phyloP scores from a whole-genome alignment of 2,888 invertebrate genomes.

The Caradrina kadenii region DNA sequence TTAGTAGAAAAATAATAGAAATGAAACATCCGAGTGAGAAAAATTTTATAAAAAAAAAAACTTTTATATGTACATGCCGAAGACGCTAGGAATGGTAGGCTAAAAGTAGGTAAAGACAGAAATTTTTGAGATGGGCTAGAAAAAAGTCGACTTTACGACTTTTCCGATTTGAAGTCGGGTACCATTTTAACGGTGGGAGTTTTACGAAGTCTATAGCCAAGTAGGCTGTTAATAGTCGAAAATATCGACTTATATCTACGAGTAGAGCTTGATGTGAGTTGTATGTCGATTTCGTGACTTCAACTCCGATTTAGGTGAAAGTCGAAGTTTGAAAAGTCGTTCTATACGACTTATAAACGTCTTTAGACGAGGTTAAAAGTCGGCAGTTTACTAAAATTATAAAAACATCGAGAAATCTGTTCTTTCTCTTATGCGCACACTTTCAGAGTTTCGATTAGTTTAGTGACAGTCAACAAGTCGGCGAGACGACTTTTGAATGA shows the following conservation, averaged over 20 bases:
- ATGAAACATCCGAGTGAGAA: slow-evolving; percentile 68
- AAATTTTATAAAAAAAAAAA: slow-evolving; percentile 65
- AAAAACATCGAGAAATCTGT: slow-evolving; percentile 63
- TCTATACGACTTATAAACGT: slow-evolving; percentile 57
- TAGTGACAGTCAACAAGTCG: slow-evolving; percentile 60
- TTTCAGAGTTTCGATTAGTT: slow-evolving; percentile 59
- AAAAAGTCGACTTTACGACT: slow-evolving; percentile 59
- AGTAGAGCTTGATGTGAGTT: slow-evolving; percentile 53
- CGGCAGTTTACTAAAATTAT: slow-evolving; percentile 54
- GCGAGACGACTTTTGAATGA: slow-evolving; percentile 47
- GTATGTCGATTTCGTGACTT: slow-evolving; percentile 41
- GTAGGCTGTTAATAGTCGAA: slow-evolving; percentile 39
- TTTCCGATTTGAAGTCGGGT: slow-evolving; percentile 58
- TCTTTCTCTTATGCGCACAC: slow-evolving; percentile 65
- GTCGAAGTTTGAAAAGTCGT: slow-evolving; percentile 46
- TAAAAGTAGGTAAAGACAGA: slow-evolving; percentile 53
- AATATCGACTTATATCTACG: slow-evolving; percentile 46
- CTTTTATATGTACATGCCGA: slow-evolving; percentile 66
- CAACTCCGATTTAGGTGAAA: slow-evolving; percentile 48
- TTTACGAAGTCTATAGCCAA: slow-evolving; percentile 40
- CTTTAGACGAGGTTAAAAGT: slow-evolving; percentile 64
- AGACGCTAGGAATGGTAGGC: slow-evolving; percentile 57
- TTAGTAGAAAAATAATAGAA: slow-evolving; percentile 81
- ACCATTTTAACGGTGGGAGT: slow-evolving; percentile 45
- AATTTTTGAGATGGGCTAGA: slow-evolving; percentile 60